Base-by-base conservation (phyloP, 2,888 invertebrate species). In the Clusia tigrina region DNA sequence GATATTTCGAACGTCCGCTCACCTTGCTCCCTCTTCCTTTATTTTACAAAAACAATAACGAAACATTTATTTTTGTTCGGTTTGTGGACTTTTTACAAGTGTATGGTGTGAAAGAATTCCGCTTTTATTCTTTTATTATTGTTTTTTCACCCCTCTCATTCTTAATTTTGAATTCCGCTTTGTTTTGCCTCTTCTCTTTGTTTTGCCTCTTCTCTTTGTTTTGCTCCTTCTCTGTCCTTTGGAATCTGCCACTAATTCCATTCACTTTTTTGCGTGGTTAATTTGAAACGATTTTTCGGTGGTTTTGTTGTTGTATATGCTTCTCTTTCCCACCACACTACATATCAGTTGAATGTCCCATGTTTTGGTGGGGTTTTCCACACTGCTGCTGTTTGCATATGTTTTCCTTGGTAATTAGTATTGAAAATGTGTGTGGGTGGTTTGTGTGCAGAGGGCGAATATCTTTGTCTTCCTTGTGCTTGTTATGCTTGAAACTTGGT, bases 251-350 rank as follows among this genome's bases (percentile, higher is more conserved):
- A 42, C 42, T 6, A 42, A 42, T n/a, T 42, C n/a, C 42, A n/a
- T 42, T 42, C n/a, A n/a, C n/a, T 17, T 42, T 42, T 42, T 42
- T 42, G 42, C 42, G n/a, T n/a, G n/a, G n/a, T n/a, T 42, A 42
- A 42, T 42, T 42, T 42, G 10, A 42, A 42, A 42, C 42, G 42
- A n/a, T 42, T 42, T 42, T 42, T 42, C n/a, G 42, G 42, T 42
- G n/a, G 10, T 42, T 42, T 42, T 42, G 15, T 10, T 42, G 10
- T 42, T 32, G 32, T 9, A 12, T 32, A 32, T 12, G 32, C 42
- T 42, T 42, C 32, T 32, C 6, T 32, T 12, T 5, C 32, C 32
- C 32, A 32, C 32, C 32, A 32, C 32, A 5, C 42, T 15, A 32
- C n/a, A 42, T 42, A 10, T 17, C 9, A 42, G n/a, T 42, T 10